Evolutionary conservation across 2,797 vertebrate species (phyloP).

Genomic region (Chelmon rostratus): DNA sequence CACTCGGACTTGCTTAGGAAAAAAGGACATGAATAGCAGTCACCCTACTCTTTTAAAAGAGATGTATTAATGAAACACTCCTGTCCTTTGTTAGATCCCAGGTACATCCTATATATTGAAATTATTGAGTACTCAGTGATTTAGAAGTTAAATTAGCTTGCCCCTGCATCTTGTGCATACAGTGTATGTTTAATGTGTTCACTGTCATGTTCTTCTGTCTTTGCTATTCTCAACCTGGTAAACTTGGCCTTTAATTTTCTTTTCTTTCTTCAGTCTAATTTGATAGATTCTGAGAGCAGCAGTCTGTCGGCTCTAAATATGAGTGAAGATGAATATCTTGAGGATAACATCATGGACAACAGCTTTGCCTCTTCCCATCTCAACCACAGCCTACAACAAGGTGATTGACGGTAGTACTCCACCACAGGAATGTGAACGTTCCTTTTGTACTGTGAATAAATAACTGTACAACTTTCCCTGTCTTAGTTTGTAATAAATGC

Average conservation of each 20-base stretch:
- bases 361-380: constrained; percentile 62
- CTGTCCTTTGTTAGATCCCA: background rate
- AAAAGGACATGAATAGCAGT: no score
- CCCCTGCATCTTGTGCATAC: background rate
- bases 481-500: background rate
- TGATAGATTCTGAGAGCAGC: constrained; percentile 76
- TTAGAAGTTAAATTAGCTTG: no score
- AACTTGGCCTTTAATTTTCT: background rate
- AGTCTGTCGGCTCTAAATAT: constrained; percentile 71
- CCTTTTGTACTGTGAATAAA: background rate
- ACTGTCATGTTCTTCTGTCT: no score
- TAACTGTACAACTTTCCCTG: background rate
- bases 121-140: background rate
- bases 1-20: no score
- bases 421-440: background rate
- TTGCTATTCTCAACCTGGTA: no score
- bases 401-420: constrained; percentile 44
- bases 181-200: background rate
- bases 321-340: constrained; percentile 75
- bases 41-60: no score
- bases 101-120: background rate
- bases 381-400: constrained; percentile 57
- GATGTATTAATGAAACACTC: no score
- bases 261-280: constrained; percentile 59
- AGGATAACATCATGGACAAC: constrained; percentile 63